These are phyloP conservation scores for Platerodrilus igneus DNA, from an alignment of 2,888 invertebrate species.

Conservation along the genomic window DNA sequence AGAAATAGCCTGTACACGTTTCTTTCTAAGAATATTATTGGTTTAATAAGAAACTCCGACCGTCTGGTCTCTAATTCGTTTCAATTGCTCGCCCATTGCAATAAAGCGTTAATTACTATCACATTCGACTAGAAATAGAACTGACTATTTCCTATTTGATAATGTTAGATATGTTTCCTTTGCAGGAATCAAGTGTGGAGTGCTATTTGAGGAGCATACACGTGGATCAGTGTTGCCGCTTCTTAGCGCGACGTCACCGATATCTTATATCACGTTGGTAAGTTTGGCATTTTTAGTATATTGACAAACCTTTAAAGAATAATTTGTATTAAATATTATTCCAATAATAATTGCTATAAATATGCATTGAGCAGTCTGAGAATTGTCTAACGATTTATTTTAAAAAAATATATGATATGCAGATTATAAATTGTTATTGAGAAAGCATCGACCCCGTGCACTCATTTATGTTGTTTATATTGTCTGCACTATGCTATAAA, in stretches of 20 bases:
- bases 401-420: too few species aligned
- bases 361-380: constrained; percentile 9
- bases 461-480: constrained; percentile 22
- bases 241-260: not conserved
- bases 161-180: constrained; percentile 18
- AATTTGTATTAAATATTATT: not conserved
- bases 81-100: constrained; percentile 25
- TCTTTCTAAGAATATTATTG: constrained; percentile 23
- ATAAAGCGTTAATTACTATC: constrained; percentile 25
- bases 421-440: too few species aligned
- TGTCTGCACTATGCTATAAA: constrained; percentile 10
- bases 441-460: constrained; percentile 23
- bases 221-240: constrained; percentile 16
- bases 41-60: constrained; percentile 21
- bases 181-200: constrained; percentile 21
- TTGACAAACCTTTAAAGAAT: not conserved
- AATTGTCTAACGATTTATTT: constrained; percentile 15
- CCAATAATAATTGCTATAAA: not conserved
- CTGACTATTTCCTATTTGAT: constrained; percentile 17
- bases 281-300: not conserved
- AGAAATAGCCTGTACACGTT: too few species aligned
- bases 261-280: not conserved
- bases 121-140: too few species aligned
- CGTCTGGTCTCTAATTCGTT: constrained; percentile 25
- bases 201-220: constrained; percentile 20